A percentile compares a stretch with the other conserved stretches of the same genome.
Evolutionary conservation across 2,113 vertebrate species (phyloP).

Genomic region (Oncorhynchus keta): DNA sequence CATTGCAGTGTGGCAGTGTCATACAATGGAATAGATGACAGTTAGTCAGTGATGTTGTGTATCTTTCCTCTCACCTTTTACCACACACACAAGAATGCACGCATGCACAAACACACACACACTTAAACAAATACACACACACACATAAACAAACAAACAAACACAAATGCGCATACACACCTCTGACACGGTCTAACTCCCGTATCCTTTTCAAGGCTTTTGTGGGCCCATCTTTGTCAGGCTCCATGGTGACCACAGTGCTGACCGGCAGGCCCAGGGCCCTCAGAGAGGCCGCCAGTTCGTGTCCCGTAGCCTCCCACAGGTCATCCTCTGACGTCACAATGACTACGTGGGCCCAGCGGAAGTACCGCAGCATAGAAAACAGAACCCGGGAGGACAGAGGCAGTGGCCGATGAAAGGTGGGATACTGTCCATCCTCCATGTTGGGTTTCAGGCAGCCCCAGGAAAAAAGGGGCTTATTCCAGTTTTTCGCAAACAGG

Average conservation of each 20-base stretch:
- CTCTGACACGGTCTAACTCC: conserved; percentile 70
- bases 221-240: conserved; percentile 36
- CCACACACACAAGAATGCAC: not conserved
- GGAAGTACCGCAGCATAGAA: conserved; percentile 76
- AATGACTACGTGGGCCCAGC: conserved; percentile 86
- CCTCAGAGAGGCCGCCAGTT: conserved; percentile 68
- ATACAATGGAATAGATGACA: not conserved
- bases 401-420: conserved; percentile 71
- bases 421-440: conserved; percentile 53
- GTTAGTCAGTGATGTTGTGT: not conserved
- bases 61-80: too few relatives aligned
- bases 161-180: conserved; percentile 51
- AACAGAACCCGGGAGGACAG: conserved; percentile 78
- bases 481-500: conserved; percentile 78
- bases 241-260: conserved; percentile 71
- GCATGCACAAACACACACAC: not conserved
- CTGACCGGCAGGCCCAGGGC: conserved; percentile 75
- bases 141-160: not conserved
- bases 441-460: conserved; percentile 72
- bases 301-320: conserved; percentile 78
- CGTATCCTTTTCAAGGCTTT: conserved; percentile 66
- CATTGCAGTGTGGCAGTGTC: not conserved
- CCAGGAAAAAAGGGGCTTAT: conserved; percentile 84
- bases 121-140: not conserved
- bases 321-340: conserved; percentile 76